Conservation (phyloP, 2,113 vertebrate genomes). For the Pseudolaguvia tuberculata region DNA sequence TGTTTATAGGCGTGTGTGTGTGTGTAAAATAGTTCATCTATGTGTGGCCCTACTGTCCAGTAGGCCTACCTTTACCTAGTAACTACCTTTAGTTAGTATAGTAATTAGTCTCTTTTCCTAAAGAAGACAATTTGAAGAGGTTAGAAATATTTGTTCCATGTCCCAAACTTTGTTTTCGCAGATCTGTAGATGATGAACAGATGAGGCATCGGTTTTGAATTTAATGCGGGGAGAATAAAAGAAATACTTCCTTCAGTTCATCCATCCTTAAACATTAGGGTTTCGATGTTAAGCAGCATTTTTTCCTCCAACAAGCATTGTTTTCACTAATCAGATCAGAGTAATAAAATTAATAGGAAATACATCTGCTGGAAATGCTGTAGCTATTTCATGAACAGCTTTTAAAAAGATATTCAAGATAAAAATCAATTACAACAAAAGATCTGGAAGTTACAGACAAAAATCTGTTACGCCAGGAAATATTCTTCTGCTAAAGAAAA, state of each 20-base stretch:
- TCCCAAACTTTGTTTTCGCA: neutral
- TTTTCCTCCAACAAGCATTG: neutral
- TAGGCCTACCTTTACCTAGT: too few species aligned
- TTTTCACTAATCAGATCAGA: neutral
- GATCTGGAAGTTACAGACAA: too few species aligned
- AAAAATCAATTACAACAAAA: too few species aligned
- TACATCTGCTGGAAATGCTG: too few species aligned
- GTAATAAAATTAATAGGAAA: neutral
- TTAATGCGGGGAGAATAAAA: neutral
- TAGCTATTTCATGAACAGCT: neutral
- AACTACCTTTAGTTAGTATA: too few species aligned
- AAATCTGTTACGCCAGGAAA: too few species aligned
- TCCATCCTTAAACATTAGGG: neutral
- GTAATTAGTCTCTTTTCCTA: neutral
- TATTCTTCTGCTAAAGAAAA: too few species aligned
- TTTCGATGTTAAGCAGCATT: neutral
- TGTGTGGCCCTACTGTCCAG: too few species aligned
- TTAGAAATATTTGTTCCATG: neutral
- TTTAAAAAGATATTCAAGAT: too few species aligned
- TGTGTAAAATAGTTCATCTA: too few species aligned
- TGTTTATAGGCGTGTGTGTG: too few species aligned
- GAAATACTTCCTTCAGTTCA: neutral
- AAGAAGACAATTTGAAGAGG: neutral
- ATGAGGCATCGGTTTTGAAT: neutral
- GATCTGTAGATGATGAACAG: neutral